Base-by-base conservation (phyloP, 1,140 invertebrate genomes). In the Cardiocondyla obscurior region DNA sequence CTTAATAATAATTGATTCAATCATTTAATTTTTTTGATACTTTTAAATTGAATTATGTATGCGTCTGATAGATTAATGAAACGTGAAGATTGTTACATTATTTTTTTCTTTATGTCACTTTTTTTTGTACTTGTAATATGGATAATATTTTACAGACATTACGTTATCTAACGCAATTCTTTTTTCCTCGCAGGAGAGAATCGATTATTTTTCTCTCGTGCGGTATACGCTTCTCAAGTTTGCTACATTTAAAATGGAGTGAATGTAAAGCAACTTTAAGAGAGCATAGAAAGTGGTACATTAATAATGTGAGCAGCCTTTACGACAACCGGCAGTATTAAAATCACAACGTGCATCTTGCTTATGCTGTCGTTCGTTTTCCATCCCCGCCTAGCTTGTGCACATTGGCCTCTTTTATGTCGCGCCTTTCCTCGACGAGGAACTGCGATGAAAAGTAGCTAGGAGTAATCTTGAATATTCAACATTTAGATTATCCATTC, bases 271-370 rank as follows among this genome's bases (percentile, higher is more conserved):
- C n/a, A 49, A 10, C n/a, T 25, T 2, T 14, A 51, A 33, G 42
- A 64, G 33, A 44, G 30, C 49, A 28, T 36, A 65, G 30, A 64
- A 65, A 65, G 42, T 25, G 30, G 1, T 14, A 36, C 51, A 53
- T 19, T 49, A 33, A 36, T 46, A 22, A 49, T 16, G 22, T 16
- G 16, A 36, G 8, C 12, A 8, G 19, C 46, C 28, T n/a, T 49
- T 49, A 10, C 28, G 6, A 49, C 57, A 46, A 76, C 19, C 28
- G 10, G 16, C 19, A 36, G 39, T 25, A 19, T 58, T 58, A 28
- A n/a, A 70, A 58, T 58, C 33, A 22, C 33, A 39, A 42, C 64
- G 22, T 49, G 42, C n/a, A 33, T 72, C 6, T 58, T 39, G 69
- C 51, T 44, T 44, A 16, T 46, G 14, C 19, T 33, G 36, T 36